Percentiles rank a stretch among this genome's conserved stretches.
These are phyloP conservation scores for Capra hircus DNA, from an alignment of 2,113 vertebrate genomes.

Conservation along the genomic window DNA sequence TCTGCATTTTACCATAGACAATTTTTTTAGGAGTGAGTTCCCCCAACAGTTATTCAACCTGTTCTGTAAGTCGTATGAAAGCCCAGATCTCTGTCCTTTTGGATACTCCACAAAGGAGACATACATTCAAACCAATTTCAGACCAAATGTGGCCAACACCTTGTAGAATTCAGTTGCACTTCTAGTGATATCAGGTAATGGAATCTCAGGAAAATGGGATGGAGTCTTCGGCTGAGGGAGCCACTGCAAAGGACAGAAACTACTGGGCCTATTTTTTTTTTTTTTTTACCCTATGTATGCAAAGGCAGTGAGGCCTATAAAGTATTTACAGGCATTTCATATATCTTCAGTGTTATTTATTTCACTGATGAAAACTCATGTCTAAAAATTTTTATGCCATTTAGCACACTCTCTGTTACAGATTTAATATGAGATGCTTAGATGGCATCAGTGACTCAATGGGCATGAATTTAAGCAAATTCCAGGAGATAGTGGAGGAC, in stretches of 20 bases:
- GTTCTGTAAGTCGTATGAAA: neutral
- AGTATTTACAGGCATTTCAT: neutral
- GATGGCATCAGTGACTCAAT: neutral
- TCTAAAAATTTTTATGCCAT: neutral
- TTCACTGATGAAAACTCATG: neutral
- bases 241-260: neutral
- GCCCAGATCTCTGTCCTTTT: neutral
- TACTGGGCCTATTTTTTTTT: neutral
- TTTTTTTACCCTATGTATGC: neutral
- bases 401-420: neutral
- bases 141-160: neutral
- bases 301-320: neutral
- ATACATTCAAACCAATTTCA: neutral
- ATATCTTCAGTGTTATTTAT: neutral
- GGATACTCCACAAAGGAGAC: neutral
- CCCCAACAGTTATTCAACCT: neutral
- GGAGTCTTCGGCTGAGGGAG: rapidly evolving
- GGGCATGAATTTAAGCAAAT: neutral
- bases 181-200: neutral
- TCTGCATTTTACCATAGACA: neutral
- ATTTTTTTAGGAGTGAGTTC: neutral
- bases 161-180: neutral
- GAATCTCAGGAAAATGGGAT: neutral
- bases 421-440: neutral
- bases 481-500: neutral